Evolutionary conservation across 2,113 vertebrate genomes (phyloP).

Genomic region (Argyrosomus japonicus): DNA sequence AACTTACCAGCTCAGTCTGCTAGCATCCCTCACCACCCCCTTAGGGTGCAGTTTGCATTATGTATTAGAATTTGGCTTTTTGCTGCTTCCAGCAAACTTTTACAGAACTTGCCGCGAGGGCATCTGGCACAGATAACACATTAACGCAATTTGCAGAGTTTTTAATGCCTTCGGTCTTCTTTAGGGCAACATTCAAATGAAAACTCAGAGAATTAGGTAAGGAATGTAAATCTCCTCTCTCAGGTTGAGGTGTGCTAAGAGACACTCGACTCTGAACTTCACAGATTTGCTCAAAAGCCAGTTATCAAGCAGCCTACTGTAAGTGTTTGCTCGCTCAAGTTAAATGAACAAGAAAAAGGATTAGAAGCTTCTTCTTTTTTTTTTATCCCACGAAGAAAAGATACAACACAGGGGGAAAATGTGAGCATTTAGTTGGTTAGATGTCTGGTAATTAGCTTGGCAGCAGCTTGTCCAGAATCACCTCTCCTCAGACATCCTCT

Average conservation of each 20-base stretch:
- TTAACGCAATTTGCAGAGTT: constrained; percentile 9
- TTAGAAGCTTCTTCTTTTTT: constrained; percentile 40
- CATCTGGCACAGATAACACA: not conserved
- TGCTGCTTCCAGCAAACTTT: not conserved
- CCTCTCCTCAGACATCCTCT: constrained; percentile 10
- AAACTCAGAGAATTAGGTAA: not conserved
- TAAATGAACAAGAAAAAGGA: constrained; percentile 60
- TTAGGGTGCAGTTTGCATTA: constrained; percentile 36
- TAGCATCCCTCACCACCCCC: not conserved
- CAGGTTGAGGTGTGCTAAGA: constrained; percentile 10
- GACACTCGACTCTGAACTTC: constrained; percentile 6
- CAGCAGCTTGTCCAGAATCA: constrained; percentile 9
- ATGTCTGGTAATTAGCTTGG: constrained; percentile 50
- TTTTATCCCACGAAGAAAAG: constrained; percentile 12
- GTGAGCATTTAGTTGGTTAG: constrained; percentile 20
- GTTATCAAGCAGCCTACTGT: constrained; percentile 31
- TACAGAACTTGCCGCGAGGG: not conserved
- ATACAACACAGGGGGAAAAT: not conserved
- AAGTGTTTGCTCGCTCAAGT: not conserved
- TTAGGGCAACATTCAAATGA: not conserved
- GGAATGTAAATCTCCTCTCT: constrained; percentile 29
- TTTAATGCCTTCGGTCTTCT: not conserved
- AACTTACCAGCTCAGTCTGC: constrained; percentile 14
- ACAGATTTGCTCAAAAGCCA: not conserved
- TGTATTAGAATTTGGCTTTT: constrained; percentile 26